Percentiles rank a stretch among this genome's conserved stretches.
Evolutionary conservation across 2,113 vertebrate species (phyloP).

Genomic region (Loxodonta africana): DNA sequence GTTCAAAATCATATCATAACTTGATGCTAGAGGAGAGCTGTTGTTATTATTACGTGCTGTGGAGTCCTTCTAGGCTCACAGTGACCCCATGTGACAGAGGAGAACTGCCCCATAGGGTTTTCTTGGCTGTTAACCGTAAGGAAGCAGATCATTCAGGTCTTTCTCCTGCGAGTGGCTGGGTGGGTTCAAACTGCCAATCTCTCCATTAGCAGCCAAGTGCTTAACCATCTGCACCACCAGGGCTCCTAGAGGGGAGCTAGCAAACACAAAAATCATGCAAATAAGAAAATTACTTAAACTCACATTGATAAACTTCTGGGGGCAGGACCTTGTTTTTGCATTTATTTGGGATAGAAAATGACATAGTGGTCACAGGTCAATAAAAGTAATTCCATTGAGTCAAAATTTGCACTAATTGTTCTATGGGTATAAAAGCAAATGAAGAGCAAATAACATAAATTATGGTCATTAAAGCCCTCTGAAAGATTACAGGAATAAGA

Average conservation of each 20-base stretch:
- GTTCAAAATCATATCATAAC: conserved; percentile 35
- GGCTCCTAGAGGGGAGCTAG: background rate
- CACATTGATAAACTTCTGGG: background rate
- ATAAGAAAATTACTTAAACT: conserved; percentile 7
- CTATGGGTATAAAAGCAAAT: conserved; percentile 14
- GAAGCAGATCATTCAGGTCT: background rate
- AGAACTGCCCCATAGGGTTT: background rate
- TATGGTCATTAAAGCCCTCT: background rate
- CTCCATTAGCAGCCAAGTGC: no score
- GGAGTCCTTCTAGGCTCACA: background rate
- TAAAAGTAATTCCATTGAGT: background rate
- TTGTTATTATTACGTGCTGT: background rate
- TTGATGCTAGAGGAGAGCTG: background rate
- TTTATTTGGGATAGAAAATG: conserved; percentile 40
- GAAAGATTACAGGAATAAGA: background rate
- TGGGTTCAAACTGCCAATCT: no score
- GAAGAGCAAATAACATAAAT: conserved; percentile 38
- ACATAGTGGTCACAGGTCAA: background rate
- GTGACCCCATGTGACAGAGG: background rate
- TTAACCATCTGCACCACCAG: no score
- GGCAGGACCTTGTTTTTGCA: background rate
- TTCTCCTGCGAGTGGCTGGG: no score
- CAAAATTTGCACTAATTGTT: background rate
- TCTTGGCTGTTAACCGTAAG: background rate
- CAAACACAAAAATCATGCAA: background rate